phyloP scores from a whole-genome alignment of 2,113 vertebrate genomes.

The Onychostoma macrolepis region DNA sequence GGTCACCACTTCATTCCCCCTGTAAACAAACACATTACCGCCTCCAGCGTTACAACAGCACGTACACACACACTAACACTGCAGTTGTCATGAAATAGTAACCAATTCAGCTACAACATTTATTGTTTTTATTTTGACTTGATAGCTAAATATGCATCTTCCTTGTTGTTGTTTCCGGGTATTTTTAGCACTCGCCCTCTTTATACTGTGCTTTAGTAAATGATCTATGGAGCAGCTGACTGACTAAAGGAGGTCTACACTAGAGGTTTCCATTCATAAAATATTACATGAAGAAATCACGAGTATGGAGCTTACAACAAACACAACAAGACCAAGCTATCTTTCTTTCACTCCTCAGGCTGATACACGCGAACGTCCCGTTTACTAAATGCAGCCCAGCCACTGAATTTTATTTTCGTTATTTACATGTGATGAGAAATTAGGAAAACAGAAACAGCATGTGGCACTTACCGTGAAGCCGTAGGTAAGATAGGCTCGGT shows the following conservation, averaged over 20 bases:
- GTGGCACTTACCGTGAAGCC: slow-evolving; percentile 31
- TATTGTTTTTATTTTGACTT: not conserved
- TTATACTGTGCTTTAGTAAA: not conserved
- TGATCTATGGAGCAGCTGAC: not conserved
- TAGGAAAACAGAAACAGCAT: not conserved
- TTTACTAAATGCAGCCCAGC: not conserved
- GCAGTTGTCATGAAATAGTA: not conserved
- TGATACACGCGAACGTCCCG: not conserved
- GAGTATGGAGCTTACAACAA: not conserved
- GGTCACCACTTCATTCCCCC: slow-evolving; percentile 21
- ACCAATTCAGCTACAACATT: not conserved
- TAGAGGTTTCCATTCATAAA: not conserved
- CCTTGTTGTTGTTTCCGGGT: not conserved
- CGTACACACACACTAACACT: not conserved
- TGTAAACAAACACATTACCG: not conserved
- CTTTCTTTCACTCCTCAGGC: not conserved
- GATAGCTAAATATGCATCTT: not conserved
- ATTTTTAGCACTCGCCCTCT: not conserved
- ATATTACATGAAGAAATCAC: not conserved
- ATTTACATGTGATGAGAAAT: not conserved
- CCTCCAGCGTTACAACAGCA: not conserved
- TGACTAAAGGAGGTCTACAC: not conserved
- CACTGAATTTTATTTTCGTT: not conserved
- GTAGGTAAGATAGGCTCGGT: not conserved
- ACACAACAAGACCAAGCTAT: not conserved